These are phyloP conservation scores for Lamproptera curius DNA, from an alignment of 2,888 invertebrate genomes.

Conservation along the genomic window DNA sequence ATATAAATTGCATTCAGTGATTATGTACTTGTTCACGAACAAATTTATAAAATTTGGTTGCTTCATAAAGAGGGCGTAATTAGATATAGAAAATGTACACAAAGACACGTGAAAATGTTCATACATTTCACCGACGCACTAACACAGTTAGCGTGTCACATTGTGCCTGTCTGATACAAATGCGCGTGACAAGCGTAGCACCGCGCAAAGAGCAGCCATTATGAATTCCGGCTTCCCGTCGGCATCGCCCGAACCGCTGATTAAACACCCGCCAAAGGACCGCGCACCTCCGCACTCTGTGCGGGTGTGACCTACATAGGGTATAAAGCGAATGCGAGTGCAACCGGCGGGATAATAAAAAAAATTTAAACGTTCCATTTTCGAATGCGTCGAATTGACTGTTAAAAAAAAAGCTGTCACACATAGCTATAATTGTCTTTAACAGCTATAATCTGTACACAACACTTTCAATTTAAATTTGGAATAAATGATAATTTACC, in stretches of 20 bases:
- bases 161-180: slow-evolving; percentile 1
- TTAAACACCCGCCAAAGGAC: neutral
- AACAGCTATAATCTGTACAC: too few species aligned
- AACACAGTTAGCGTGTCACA: neutral
- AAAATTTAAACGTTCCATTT: neutral
- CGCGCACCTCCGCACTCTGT: neutral
- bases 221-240: slow-evolving; percentile 10
- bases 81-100: too few species aligned
- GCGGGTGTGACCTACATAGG: slow-evolving; percentile 12
- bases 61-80: too few species aligned
- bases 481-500: too few species aligned
- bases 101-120: too few species aligned
- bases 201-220: slow-evolving; percentile 17
- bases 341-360: slow-evolving; percentile 1
- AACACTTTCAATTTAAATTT: too few species aligned
- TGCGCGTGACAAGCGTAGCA: slow-evolving; percentile 7
- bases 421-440: too few species aligned
- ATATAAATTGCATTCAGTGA: too few species aligned
- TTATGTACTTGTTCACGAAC: too few species aligned
- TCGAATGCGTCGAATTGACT: neutral
- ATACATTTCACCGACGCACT: neutral
- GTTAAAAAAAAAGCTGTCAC: neutral
- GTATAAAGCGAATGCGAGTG: neutral
- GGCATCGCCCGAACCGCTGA: slow-evolving; percentile 1
- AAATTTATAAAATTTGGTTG: too few species aligned